Conservation (phyloP, 2,113 vertebrate genomes). For the Cettia cetti region DNA sequence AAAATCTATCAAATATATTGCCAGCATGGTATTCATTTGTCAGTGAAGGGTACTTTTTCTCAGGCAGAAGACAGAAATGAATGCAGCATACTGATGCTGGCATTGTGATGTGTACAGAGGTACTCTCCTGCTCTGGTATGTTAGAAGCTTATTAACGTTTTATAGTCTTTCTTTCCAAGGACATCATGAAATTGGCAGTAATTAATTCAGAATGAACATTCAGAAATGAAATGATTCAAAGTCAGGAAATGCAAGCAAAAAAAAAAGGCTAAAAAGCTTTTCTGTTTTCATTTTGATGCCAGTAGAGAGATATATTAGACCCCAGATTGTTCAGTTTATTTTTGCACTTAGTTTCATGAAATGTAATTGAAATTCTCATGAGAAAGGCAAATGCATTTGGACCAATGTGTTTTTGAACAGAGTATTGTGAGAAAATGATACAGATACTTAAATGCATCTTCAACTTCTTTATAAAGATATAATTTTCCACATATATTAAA, state of each 20-base stretch:
- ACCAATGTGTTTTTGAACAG: conserved; percentile 5
- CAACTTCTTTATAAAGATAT: not conserved
- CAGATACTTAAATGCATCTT: conserved; percentile 33
- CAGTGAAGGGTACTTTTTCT: not conserved
- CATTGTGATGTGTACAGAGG: not conserved
- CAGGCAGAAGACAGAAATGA: not conserved
- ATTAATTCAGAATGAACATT: conserved; percentile 32
- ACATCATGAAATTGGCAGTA: not conserved
- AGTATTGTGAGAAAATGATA: conserved; percentile 30
- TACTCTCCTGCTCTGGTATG: not conserved
- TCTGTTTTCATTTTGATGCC: conserved; percentile 42
- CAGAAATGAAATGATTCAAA: not conserved
- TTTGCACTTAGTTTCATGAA: conserved; percentile 50
- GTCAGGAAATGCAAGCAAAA: not conserved
- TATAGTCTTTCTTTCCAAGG: not conserved
- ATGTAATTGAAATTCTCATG: conserved; percentile 48
- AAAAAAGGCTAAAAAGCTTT: conserved; percentile 21
- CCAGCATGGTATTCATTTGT: not conserved
- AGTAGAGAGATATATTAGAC: conserved; percentile 9
- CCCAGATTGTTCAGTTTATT: conserved; percentile 28
- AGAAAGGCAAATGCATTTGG: conserved; percentile 57
- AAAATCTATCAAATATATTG: not conserved
- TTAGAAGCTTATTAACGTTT: not conserved
- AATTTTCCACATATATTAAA: conserved; percentile 24
- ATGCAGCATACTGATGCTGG: not conserved